phyloP scores from a whole-genome alignment of 2,797 vertebrate genomes.

The Echiichthys vipera region DNA sequence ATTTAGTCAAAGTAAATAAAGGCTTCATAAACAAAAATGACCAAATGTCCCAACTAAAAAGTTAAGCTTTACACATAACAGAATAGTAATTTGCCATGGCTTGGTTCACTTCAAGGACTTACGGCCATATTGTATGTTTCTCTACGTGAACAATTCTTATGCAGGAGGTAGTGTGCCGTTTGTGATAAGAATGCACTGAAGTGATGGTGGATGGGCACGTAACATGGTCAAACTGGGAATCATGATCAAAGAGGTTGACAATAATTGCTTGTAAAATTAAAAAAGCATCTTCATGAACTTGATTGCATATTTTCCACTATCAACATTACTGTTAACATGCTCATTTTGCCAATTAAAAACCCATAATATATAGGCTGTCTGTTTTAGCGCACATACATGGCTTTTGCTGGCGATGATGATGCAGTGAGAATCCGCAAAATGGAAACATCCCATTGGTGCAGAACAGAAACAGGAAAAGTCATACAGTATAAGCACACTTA shows the following conservation, averaged over 20 bases:
- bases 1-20: slow-evolving; percentile 6
- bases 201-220: not conserved
- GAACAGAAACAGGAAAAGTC: slow-evolving; percentile 4
- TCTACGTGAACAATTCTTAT: slow-evolving; percentile 13
- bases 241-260: slow-evolving; percentile 9
- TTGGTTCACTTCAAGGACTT: not conserved
- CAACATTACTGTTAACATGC: not conserved
- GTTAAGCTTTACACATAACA: not conserved
- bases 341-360: not conserved
- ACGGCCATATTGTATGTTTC: not conserved
- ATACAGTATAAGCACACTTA: not conserved
- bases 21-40: not conserved
- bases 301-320: not conserved
- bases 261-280: not conserved
- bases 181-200: slow-evolving; percentile 3
- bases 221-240: not conserved
- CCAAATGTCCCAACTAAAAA: not conserved
- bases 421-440: not conserved
- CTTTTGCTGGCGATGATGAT: slow-evolving; percentile 11
- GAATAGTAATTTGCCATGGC: not conserved
- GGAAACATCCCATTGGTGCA: not conserved
- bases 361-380: not conserved
- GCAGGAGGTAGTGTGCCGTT: slow-evolving; percentile 10
- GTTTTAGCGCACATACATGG: not conserved
- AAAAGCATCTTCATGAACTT: not conserved